Evolutionary conservation across 2,888 invertebrate genomes (phyloP).

Genomic region (Drosophila anomelani): DNA sequence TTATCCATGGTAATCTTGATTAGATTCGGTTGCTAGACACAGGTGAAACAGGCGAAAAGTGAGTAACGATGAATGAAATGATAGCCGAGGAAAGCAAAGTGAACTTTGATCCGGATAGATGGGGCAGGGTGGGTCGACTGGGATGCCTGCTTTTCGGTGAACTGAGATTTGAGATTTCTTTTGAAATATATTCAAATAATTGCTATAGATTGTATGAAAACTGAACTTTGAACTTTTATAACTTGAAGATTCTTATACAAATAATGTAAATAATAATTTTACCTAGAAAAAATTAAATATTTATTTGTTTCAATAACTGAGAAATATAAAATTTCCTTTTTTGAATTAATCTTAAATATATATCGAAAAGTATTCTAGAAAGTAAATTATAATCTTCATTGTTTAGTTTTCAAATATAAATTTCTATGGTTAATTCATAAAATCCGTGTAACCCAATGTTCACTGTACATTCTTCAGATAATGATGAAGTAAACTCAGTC

Average conservation of each 20-base stretch:
- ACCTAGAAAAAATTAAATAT: too few species aligned
- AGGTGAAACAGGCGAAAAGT: conserved; percentile 14
- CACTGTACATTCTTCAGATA: not conserved
- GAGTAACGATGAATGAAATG: conserved; percentile 13
- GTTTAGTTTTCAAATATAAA: not conserved
- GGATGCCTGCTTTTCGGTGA: not conserved
- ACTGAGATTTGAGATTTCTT: not conserved
- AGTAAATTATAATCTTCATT: not conserved
- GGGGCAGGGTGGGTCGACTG: conserved; percentile 16
- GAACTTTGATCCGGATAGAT: conserved; percentile 62
- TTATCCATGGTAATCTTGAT: conserved; percentile 21
- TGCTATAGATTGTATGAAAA: not conserved
- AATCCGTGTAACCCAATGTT: not conserved
- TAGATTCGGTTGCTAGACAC: conserved; percentile 16
- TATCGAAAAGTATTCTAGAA: too few species aligned
- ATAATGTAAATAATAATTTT: too few species aligned
- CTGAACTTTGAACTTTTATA: not conserved
- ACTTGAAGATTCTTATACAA: not conserved
- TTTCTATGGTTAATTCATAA: not conserved
- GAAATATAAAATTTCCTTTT: too few species aligned
- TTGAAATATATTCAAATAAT: not conserved
- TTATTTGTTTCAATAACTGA: too few species aligned
- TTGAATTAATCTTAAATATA: not conserved
- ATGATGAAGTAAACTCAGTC: not conserved
- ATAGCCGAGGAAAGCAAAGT: conserved; percentile 33